These are phyloP conservation scores for Gallinago undulata DNA, from an alignment of 2,113 vertebrate species.

Conservation along the genomic window DNA sequence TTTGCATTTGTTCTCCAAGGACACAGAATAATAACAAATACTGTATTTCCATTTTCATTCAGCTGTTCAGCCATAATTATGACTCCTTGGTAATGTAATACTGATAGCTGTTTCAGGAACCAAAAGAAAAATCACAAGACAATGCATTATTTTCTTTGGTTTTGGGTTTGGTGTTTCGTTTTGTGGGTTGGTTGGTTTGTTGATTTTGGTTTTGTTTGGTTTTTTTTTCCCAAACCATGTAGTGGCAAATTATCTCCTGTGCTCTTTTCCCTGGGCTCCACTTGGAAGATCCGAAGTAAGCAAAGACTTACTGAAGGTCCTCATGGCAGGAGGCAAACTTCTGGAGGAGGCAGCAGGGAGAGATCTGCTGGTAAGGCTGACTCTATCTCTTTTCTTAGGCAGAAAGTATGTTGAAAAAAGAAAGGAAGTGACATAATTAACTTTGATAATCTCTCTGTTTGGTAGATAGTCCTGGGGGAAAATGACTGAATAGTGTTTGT, in stretches of 20 bases:
- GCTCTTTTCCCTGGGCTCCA: neutral
- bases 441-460: conserved; percentile 13
- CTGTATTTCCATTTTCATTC: neutral
- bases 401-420: neutral
- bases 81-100: neutral
- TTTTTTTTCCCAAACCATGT: neutral
- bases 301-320: neutral
- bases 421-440: conserved; percentile 50
- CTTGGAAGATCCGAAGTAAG: neutral
- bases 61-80: neutral
- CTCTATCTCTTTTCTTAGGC: neutral
- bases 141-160: neutral
- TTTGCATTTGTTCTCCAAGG: neutral
- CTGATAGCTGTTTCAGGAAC: neutral
- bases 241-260: neutral
- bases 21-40: neutral
- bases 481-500: neutral
- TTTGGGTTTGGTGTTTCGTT: no score
- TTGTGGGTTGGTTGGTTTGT: no score
- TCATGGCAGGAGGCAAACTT: neutral
- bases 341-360: neutral
- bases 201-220: no score
- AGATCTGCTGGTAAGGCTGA: neutral
- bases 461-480: neutral
- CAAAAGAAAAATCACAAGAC: neutral